A percentile compares a stretch with the other conserved stretches of the same genome.
phyloP scores from a whole-genome alignment of 2,797 vertebrate genomes.

The Pogoniulus pusillus region DNA sequence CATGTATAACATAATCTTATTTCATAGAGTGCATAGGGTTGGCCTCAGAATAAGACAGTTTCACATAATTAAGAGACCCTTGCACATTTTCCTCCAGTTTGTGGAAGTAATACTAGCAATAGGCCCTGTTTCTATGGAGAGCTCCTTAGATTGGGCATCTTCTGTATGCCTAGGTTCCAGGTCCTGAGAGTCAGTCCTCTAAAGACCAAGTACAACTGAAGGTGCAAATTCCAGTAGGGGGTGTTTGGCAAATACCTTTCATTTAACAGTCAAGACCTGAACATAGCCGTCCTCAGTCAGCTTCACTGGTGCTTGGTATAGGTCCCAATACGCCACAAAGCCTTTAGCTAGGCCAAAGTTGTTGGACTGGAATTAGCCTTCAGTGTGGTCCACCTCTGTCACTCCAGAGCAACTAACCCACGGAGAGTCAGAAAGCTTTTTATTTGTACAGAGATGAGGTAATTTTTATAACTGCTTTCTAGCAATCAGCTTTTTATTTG shows the following conservation, averaged over 20 bases:
- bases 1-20: conserved; percentile 47
- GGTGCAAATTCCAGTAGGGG: conserved; percentile 19
- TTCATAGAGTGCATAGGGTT: conserved; percentile 27
- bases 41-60: conserved; percentile 11
- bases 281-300: background rate
- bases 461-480: conserved; percentile 76
- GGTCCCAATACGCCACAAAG: conserved; percentile 55
- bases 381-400: conserved; percentile 20
- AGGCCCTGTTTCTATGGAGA: background rate
- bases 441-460: conserved; percentile 70
- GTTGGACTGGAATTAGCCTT: conserved; percentile 58
- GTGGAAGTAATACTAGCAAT: background rate
- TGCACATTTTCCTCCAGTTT: background rate
- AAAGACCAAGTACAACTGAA: conserved; percentile 7
- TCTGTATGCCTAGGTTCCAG: background rate
- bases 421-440: conserved; percentile 38
- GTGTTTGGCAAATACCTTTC: conserved; percentile 30
- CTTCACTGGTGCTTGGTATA: conserved; percentile 49
- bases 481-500: conserved; percentile 81
- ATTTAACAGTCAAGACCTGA: conserved; percentile 18
- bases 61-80: background rate
- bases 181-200: background rate
- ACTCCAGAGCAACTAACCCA: conserved; percentile 35
- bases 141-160: background rate
- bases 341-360: conserved; percentile 82